Evolutionary conservation across 2,888 invertebrate species (phyloP), one percentile per base, ranked within the genome.

Genomic region (Cephus runcator): DNA sequence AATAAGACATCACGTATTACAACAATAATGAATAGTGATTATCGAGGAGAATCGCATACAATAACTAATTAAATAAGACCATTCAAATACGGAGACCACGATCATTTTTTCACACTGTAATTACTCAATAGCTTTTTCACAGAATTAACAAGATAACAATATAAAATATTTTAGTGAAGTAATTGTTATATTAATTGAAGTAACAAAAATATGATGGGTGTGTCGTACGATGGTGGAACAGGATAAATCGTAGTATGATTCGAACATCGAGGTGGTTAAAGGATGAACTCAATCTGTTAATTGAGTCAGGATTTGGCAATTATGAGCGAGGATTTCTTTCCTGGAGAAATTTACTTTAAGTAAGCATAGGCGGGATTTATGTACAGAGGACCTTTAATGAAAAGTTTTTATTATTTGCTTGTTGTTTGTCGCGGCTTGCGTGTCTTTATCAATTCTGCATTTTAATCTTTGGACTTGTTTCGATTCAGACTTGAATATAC

Each of bases 81-180:
- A 80, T 79, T 56, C 56, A 23, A 56, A 56, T 56, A 56, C 82
- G 81, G 78, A 81, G 35, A 74, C 34, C 79, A 83, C 79, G 73
- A 81, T 71, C 79, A 76, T 82, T 82, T 80, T 84, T 86, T 56
- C 88, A 88, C 85, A 87, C 87, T 86, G 86, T 88, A 88, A 87
- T 81, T 83, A 80, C 85, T 85, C 83, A 84, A 87, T 91, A 91
- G 88, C 88, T 91, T 91, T 91, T 91, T 87, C 89, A 90, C 88
- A 81, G 81, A 86, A 84, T 86, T 84, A 85, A 84, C 79, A 82
- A 80, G 68, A 80, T 74, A 79, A 82, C 69, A 77, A 73, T 34
- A 73, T 71, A 77, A 75, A 78, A n/a, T 75, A 80, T 79, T 76
- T 82, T 79, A 80, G 79, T 80, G 82, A 81, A 81, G 81, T 81